Percentiles rank a stretch among this genome's conserved stretches.
These are phyloP conservation scores for Cantharis flavilabris DNA, from an alignment of 2,888 invertebrate species.

Conservation along the genomic window DNA sequence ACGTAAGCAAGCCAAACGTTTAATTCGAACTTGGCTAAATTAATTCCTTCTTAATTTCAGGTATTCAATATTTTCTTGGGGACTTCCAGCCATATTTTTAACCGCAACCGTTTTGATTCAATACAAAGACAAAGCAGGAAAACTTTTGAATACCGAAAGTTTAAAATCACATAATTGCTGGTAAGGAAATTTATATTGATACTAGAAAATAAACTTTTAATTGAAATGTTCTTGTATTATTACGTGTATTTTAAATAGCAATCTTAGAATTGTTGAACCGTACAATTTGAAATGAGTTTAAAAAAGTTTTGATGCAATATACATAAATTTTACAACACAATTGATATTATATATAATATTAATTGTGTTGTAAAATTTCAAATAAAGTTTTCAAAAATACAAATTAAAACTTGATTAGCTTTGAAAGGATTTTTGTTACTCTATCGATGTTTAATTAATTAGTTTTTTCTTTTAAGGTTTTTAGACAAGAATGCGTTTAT, in stretches of 20 bases:
- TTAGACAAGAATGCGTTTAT: conserved; percentile 58
- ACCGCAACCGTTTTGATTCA: conserved; percentile 60
- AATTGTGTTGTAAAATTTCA: background rate
- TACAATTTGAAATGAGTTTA: background rate
- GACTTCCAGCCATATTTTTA: conserved; percentile 62
- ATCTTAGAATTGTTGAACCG: background rate
- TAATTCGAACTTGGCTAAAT: background rate
- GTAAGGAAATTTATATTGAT: conserved; percentile 48
- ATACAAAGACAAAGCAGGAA: conserved; percentile 56
- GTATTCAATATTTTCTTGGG: conserved; percentile 69
- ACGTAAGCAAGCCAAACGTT: background rate
- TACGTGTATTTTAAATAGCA: background rate
- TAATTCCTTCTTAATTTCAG: conserved; percentile 43
- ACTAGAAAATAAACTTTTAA: background rate
- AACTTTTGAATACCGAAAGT: conserved; percentile 56
- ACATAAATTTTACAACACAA: no score
- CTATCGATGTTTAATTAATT: background rate
- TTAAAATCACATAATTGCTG: conserved; percentile 61
- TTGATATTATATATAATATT: no score
- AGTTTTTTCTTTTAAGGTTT: conserved; percentile 55
- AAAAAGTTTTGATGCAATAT: background rate
- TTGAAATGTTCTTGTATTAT: background rate
- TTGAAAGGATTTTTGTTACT: background rate
- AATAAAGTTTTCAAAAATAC: conserved; percentile 6
- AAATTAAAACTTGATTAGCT: background rate